Evolutionary conservation across 2,888 invertebrate genomes (phyloP).

Genomic region (Lasioglossum marginatum): DNA sequence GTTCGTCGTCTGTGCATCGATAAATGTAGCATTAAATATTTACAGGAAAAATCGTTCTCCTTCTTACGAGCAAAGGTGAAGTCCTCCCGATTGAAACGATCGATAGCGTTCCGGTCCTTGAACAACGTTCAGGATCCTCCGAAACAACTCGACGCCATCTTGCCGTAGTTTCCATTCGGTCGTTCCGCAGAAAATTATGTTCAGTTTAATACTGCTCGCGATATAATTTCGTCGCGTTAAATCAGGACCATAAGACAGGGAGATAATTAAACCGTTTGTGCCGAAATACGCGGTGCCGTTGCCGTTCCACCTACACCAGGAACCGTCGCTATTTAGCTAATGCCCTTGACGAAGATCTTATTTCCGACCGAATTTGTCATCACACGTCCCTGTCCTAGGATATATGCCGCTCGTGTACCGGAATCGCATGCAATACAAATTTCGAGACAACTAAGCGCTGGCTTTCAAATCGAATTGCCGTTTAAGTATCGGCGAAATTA

Average conservation of each 20-base stretch:
- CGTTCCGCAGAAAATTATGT: slow-evolving; percentile 39
- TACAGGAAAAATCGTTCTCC: slow-evolving; percentile 12
- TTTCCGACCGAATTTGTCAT: slow-evolving; percentile 48
- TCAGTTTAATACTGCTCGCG: slow-evolving; percentile 41
- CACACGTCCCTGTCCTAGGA: slow-evolving; percentile 13
- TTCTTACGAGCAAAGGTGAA: not conserved
- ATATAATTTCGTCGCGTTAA: slow-evolving; percentile 56
- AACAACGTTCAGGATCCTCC: slow-evolving; percentile 11
- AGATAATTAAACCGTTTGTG: slow-evolving; percentile 58
- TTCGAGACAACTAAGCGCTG: not conserved
- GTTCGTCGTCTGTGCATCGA: slow-evolving; percentile 10
- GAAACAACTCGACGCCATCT: not conserved
- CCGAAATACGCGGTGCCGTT: slow-evolving; percentile 33
- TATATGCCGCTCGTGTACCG: not conserved
- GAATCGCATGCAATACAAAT: not conserved
- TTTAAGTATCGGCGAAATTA: not conserved
- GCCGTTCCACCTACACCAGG: slow-evolving; percentile 4
- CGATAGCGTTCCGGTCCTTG: slow-evolving; percentile 15
- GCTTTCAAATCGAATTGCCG: slow-evolving; percentile 17
- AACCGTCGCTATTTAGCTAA: slow-evolving; percentile 49
- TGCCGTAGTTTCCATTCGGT: slow-evolving; percentile 14
- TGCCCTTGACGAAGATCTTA: slow-evolving; percentile 36
- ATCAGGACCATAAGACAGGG: slow-evolving; percentile 51
- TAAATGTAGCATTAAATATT: slow-evolving; percentile 28
- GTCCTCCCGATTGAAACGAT: slow-evolving; percentile 16